Conservation (phyloP, 2,888 invertebrate genomes). For the Drosophila demipolita region DNA sequence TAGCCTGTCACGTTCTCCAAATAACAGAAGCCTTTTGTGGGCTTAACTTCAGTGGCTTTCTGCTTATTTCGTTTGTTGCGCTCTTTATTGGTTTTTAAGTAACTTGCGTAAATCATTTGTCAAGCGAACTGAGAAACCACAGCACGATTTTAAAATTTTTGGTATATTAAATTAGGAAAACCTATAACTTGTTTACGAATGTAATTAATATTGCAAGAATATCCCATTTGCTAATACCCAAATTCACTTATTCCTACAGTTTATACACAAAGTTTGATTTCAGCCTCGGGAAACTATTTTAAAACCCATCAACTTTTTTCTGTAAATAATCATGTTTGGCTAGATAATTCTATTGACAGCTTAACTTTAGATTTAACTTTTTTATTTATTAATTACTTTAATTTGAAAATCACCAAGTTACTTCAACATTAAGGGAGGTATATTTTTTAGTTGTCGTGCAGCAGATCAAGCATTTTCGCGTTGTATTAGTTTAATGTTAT, state of each 20-base stretch:
- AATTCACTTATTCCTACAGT: not conserved
- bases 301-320: not conserved
- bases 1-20: constrained; percentile 60
- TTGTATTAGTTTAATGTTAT: constrained; percentile 47
- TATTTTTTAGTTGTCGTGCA: constrained; percentile 5
- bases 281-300: not conserved
- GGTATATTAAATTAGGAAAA: constrained; percentile 31
- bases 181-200: not conserved
- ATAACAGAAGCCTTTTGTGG: constrained; percentile 52
- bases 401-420: constrained; percentile 1
- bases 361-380: constrained; percentile 44
- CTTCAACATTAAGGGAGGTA: not conserved
- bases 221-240: not conserved
- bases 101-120: constrained; percentile 20
- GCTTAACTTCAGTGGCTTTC: constrained; percentile 45
- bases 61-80: constrained; percentile 50
- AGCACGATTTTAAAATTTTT: constrained; percentile 23
- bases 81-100: constrained; percentile 41
- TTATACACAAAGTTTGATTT: not conserved
- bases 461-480: constrained; percentile 11
- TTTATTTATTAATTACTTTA: constrained; percentile 14
- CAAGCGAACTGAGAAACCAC: constrained; percentile 32
- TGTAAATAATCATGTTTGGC: constrained; percentile 7
- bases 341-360: constrained; percentile 4
- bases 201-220: constrained; percentile 2